phyloP scores from a whole-genome alignment of 2,113 vertebrate genomes.

The Ageneiosus marmoratus region DNA sequence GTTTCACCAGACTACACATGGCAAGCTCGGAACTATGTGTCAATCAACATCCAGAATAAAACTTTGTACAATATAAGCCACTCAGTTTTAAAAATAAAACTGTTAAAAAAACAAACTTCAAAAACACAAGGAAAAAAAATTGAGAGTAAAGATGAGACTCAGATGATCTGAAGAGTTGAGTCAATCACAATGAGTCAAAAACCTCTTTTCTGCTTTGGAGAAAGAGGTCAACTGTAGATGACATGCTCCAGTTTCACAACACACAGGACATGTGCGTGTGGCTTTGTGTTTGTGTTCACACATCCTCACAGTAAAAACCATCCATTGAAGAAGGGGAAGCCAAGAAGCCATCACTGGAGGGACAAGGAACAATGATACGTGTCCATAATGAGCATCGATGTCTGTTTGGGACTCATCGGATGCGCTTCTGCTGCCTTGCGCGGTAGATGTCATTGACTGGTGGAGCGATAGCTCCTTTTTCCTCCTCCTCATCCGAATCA shows the following conservation, averaged over 20 bases:
- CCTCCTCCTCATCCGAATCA: slow-evolving; percentile 95
- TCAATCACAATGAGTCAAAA: slow-evolving; percentile 4
- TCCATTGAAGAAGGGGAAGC: slow-evolving; percentile 4
- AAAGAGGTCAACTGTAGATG: slow-evolving; percentile 12
- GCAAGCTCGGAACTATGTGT: slow-evolving; percentile 78
- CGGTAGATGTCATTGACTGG: slow-evolving; percentile 98
- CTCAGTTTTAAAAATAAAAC: slow-evolving; percentile 98
- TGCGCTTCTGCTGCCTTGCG: slow-evolving; percentile 94
- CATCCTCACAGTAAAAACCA: slow-evolving; percentile 31
- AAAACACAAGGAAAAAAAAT: slow-evolving; percentile 70
- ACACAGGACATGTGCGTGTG: background rate
- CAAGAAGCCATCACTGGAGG: slow-evolving; percentile 27
- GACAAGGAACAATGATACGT: background rate
- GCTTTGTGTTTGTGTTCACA: slow-evolving; percentile 4
- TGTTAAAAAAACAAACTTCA: slow-evolving; percentile 74
- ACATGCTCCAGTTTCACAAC: slow-evolving; percentile 23
- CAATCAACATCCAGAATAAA: slow-evolving; percentile 77
- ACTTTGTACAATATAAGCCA: slow-evolving; percentile 88
- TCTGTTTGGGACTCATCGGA: slow-evolving; percentile 78
- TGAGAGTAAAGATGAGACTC: slow-evolving; percentile 30
- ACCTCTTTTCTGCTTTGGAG: slow-evolving; percentile 17
- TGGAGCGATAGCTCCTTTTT: slow-evolving; percentile 92
- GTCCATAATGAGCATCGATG: slow-evolving; percentile 25
- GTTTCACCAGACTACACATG: slow-evolving; percentile 80
- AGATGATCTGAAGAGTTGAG: slow-evolving; percentile 29